Conservation (phyloP, 2,797 vertebrate genomes). For the Mionectes olivaceus region DNA sequence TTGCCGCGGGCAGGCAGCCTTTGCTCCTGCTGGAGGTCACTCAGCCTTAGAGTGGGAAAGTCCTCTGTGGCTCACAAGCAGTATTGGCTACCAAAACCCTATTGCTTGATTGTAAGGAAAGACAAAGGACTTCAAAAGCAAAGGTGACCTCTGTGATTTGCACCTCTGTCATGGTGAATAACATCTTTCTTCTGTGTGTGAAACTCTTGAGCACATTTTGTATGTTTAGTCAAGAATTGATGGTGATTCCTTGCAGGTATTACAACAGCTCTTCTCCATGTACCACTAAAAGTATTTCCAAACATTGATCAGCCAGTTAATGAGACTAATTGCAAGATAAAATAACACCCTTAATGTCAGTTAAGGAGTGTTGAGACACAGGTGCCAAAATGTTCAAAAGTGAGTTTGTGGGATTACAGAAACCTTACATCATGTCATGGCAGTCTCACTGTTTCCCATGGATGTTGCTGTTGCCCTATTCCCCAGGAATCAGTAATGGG, state of each 20-base stretch:
- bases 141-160: constrained; percentile 7
- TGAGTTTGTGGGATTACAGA: background rate
- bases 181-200: background rate
- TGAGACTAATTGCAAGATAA: background rate
- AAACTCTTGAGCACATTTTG: background rate
- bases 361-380: background rate
- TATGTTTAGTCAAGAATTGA: fast-evolving
- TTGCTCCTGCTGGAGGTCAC: background rate
- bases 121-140: constrained; percentile 3
- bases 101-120: background rate
- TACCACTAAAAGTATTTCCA: background rate
- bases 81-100: background rate
- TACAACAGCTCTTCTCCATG: background rate
- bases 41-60: background rate
- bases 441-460: fast-evolving
- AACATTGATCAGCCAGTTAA: background rate
- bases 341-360: background rate
- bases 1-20: constrained; percentile 17
- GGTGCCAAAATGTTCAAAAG: background rate
- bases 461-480: fast-evolving
- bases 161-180: background rate
- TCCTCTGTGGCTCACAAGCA: background rate
- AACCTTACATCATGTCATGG: fast-evolving
- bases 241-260: background rate
- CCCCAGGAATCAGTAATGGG: fast-evolving